Evolutionary conservation across 2,888 invertebrate species (phyloP), one percentile per base, ranked within the genome.

Genomic region (Drosophila atripex): DNA sequence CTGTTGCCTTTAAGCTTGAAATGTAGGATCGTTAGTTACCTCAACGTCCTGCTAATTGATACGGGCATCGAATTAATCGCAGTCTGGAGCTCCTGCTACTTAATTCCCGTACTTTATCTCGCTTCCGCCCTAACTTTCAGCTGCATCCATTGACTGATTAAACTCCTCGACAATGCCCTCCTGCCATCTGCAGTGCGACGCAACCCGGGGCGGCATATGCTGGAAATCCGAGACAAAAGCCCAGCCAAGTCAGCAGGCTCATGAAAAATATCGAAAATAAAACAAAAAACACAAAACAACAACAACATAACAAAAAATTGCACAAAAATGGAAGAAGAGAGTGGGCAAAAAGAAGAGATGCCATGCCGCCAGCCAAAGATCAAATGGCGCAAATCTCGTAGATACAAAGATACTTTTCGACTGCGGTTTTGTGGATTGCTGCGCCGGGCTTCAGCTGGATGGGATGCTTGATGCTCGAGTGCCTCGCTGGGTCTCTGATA

Each of bases 361-460:
- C 61, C 80, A 75, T 78, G 82, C 85, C 79, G 79, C 85, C 79
- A 84, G 75, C 63, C 74, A 80, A 79, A 82, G 80, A 82, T 82
- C 80, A 82, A 86, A 86, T 82, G 71, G 60, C 61, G 86, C 70
- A 76, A 82, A 76, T 83, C 80, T 83, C 75, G 57, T 61, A 75
- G 86, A 82, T 80, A 80, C 71, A 80, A 74, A 75, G 82, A 82
- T 78, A 79, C 82, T 50, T 53, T 68, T 52, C 35, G 50, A 68
- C 77, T 80, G 80, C 77, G 79, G 79, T 78, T 84, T 51, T 70
- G 71, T 53, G 54, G 65, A 54, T 41, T 54, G 53, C n/a, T 18
- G 64, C n/a, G 63, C 41, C 45, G 65, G 63, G 65, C 53, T 18
- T 45, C 25, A 21, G 50, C 14, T 9, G 43, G 47, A 55, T 47